Conservation (phyloP, 1,140 invertebrate species). For the Venturia canescens region DNA sequence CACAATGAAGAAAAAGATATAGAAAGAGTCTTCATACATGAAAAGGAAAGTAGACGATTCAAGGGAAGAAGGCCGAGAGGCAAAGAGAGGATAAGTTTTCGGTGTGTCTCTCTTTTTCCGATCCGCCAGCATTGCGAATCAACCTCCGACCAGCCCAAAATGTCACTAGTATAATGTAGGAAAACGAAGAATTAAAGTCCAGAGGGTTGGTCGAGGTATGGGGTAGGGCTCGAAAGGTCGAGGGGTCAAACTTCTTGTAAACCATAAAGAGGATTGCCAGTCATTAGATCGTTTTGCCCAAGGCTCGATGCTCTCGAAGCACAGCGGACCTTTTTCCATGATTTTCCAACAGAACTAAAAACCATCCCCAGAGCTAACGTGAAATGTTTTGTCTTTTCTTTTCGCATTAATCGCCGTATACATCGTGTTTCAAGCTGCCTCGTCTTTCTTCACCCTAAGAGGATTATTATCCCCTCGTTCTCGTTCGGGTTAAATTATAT, state of each 20-base stretch:
- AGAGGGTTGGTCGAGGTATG: background rate
- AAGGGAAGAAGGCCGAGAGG: slow-evolving; percentile 49
- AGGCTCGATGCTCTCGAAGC: slow-evolving; percentile 20
- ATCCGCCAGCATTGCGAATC: slow-evolving; percentile 15
- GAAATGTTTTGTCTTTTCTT: slow-evolving; percentile 39
- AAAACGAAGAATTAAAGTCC: slow-evolving; percentile 43
- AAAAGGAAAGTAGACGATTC: slow-evolving; percentile 49
- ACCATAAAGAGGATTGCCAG: slow-evolving; percentile 76
- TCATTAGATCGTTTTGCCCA: slow-evolving; percentile 75
- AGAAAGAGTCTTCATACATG: slow-evolving; percentile 34
- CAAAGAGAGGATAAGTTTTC: background rate
- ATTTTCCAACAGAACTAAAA: slow-evolving; percentile 18
- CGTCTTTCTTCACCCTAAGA: slow-evolving; percentile 10
- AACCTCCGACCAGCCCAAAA: slow-evolving; percentile 19
- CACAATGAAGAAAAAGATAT: background rate
- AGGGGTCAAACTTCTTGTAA: slow-evolving; percentile 76
- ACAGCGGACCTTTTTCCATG: slow-evolving; percentile 5
- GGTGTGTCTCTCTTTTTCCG: slow-evolving; percentile 5
- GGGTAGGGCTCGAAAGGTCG: slow-evolving; percentile 23
- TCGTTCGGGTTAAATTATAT: background rate
- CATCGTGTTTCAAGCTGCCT: background rate
- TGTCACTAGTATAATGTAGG: slow-evolving; percentile 43
- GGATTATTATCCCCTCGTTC: slow-evolving; percentile 39
- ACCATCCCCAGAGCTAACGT: slow-evolving; percentile 7
- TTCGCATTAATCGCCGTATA: slow-evolving; percentile 28